Percentiles rank a stretch among this genome's conserved stretches.
Conservation (phyloP, 2,797 vertebrate species). For the Pipistrellus pipistrellus region DNA sequence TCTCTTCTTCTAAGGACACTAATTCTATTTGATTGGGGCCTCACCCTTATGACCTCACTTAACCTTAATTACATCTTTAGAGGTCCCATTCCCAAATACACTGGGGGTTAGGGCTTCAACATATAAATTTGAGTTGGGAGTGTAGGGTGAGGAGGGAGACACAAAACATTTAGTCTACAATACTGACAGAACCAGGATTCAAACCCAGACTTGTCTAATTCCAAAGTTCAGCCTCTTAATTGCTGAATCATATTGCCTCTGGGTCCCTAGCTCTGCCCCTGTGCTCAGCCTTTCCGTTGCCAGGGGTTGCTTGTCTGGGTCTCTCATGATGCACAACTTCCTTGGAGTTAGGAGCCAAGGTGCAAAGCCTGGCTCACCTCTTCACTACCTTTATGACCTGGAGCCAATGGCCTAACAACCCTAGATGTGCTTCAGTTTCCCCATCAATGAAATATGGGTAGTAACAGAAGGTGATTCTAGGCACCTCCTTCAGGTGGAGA, state of each 20-base stretch:
- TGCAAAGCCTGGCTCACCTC: background rate
- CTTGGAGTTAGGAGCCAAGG: background rate
- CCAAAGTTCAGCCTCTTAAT: background rate
- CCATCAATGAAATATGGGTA: background rate
- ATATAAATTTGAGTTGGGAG: background rate
- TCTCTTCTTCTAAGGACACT: background rate
- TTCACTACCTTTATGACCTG: background rate
- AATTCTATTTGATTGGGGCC: background rate
- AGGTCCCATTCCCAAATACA: background rate
- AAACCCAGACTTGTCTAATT: background rate
- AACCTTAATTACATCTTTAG: background rate
- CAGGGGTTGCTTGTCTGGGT: background rate
- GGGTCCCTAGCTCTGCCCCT: background rate
- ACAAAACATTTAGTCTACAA: background rate
- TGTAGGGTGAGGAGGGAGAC: accelerated
- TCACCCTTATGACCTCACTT: background rate
- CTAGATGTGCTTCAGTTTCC: background rate
- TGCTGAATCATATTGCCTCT: background rate
- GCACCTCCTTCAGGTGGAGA: background rate
- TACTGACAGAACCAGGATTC: slow-evolving; percentile 7
- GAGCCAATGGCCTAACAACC: background rate
- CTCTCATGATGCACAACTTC: background rate
- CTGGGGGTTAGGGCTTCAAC: background rate
- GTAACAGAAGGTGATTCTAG: background rate
- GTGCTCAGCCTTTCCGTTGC: background rate